Percentiles rank a stretch among this genome's conserved stretches.
Evolutionary conservation across 35 echinoderm and acorn worm species (phyloP).

Genomic region (Hemicentrotus pulcherrimus): DNA sequence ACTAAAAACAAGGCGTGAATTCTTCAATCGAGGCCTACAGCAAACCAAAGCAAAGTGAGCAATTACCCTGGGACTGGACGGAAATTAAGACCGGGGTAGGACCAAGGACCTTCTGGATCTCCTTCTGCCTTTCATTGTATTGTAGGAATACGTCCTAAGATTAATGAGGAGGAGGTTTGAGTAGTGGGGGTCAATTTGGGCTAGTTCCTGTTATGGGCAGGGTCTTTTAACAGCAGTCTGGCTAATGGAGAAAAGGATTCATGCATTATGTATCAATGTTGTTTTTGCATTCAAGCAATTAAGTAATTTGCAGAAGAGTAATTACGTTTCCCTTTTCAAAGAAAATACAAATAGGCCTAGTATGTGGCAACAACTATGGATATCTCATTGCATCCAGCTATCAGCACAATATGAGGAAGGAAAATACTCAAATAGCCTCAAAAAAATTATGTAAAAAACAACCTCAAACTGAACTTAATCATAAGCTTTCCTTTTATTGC

Average conservation of each 20-base stretch:
- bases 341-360: background rate
- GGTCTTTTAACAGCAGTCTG: background rate
- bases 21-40: background rate
- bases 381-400: too few relatives aligned
- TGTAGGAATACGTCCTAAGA: background rate
- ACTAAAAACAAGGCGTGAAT: background rate
- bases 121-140: background rate
- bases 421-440: too few relatives aligned
- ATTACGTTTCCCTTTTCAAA: background rate
- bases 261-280: background rate
- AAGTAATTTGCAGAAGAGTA: background rate
- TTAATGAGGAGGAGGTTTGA: background rate
- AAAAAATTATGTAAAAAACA: too few relatives aligned
- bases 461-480: too few relatives aligned
- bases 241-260: background rate
- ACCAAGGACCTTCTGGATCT: background rate
- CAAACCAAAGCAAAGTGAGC: background rate
- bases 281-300: background rate
- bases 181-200: background rate
- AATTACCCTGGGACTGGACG: background rate
- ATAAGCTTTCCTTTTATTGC: too few relatives aligned
- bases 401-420: too few relatives aligned
- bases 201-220: conserved; percentile 29
- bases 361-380: background rate
- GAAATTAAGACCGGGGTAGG: background rate